Percentiles rank a stretch among this genome's conserved stretches.
These are phyloP conservation scores for Lycaena phlaeas DNA, from an alignment of 2,888 invertebrate genomes.

Conservation along the genomic window DNA sequence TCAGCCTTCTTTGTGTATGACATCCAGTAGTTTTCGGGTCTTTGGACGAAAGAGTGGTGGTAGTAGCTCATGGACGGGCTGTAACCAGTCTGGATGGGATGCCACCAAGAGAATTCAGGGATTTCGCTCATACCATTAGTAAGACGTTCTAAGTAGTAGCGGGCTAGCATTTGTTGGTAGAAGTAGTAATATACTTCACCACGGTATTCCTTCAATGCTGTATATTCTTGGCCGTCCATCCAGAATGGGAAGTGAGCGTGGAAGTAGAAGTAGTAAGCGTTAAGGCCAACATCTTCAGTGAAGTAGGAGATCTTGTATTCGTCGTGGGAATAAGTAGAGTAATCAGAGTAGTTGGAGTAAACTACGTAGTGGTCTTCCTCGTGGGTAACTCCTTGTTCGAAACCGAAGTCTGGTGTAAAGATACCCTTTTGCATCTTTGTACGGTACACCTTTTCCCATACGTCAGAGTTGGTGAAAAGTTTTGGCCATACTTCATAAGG, in stretches of 20 bases:
- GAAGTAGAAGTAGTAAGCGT: conserved; percentile 77
- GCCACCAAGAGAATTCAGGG: conserved; percentile 75
- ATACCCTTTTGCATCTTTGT: conserved; percentile 51
- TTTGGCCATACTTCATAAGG: conserved; percentile 79
- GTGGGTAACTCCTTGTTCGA: conserved; percentile 45
- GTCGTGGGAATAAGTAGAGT: conserved; percentile 58
- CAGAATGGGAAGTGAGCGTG: conserved; percentile 77
- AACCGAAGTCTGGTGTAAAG: conserved; percentile 34
- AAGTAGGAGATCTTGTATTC: conserved; percentile 78
- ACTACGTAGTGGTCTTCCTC: conserved; percentile 57
- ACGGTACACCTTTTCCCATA: conserved; percentile 54
- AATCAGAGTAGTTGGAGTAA: conserved; percentile 74
- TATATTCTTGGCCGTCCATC: conserved; percentile 67
- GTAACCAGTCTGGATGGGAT: conserved; percentile 61
- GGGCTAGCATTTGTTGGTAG: conserved; percentile 78
- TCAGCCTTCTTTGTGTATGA: conserved; percentile 61
- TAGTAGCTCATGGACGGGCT: conserved; percentile 22
- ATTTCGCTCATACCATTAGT: conserved; percentile 76
- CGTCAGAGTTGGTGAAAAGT: conserved; percentile 74
- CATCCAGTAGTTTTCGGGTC: conserved; percentile 70
- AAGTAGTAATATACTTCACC: conserved; percentile 78
- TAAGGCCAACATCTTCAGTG: conserved; percentile 80
- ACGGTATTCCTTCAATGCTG: conserved; percentile 66
- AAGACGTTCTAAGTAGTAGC: conserved; percentile 80
- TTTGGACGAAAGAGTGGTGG: conserved; percentile 34